A percentile compares a stretch with the other conserved stretches of the same genome.
Evolutionary conservation across 2,113 vertebrate genomes (phyloP).

Genomic region (Falco punctatus): DNA sequence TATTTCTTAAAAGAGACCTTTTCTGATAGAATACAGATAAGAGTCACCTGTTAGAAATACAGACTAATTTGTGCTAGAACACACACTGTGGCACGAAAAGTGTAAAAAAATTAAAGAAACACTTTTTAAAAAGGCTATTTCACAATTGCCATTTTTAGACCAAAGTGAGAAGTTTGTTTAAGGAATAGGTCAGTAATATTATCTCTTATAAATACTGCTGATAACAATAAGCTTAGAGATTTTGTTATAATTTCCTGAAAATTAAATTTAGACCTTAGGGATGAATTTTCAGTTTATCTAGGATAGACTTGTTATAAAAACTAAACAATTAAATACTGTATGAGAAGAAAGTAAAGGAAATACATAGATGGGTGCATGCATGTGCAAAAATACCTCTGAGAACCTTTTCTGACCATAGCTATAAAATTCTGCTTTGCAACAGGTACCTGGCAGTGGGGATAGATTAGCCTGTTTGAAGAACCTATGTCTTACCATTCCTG

Average conservation of each 20-base stretch:
- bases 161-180: neutral
- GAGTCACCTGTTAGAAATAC: slow-evolving; percentile 6
- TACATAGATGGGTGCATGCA: neutral
- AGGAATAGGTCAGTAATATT: neutral
- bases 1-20: slow-evolving; percentile 17
- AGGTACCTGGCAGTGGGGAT: neutral
- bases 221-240: neutral
- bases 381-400: neutral
- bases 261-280: neutral
- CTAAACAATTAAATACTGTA: neutral
- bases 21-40: slow-evolving; percentile 7
- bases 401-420: neutral
- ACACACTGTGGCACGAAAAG: neutral
- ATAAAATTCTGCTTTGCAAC: neutral
- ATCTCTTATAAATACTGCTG: neutral
- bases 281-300: neutral
- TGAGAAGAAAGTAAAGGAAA: neutral
- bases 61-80: neutral
- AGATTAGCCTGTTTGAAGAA: neutral
- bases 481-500: neutral
- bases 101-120: neutral
- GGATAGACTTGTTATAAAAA: neutral
- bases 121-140: neutral
- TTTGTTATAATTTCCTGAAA: neutral
- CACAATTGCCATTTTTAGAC: neutral